phyloP scores from a whole-genome alignment of 2,888 invertebrate genomes.

The Pinctada fucata region DNA sequence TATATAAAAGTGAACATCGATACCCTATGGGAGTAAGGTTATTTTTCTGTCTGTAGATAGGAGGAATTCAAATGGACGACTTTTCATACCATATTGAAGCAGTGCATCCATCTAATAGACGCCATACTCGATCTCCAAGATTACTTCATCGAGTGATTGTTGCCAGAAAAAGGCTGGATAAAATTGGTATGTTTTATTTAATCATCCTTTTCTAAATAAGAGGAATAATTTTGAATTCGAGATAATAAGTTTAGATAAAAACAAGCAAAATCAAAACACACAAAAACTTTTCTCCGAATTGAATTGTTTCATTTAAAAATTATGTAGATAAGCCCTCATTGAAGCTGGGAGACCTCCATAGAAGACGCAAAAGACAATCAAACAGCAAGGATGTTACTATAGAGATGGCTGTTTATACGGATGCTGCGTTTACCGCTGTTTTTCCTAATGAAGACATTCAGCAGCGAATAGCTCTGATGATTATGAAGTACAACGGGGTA shows the following conservation, averaged over 20 bases:
- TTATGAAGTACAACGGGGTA: slow-evolving; percentile 41
- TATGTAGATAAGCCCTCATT: not conserved
- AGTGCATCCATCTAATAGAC: not conserved
- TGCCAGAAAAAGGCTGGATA: not conserved
- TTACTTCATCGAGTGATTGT: not conserved
- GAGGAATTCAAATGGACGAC: not conserved
- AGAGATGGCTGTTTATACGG: slow-evolving; percentile 31
- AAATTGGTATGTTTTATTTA: not conserved
- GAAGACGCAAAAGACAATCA: slow-evolving; percentile 11
- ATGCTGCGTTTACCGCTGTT: slow-evolving; percentile 24
- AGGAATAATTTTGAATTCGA: not conserved
- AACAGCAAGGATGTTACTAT: slow-evolving; percentile 23
- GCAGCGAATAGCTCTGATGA: slow-evolving; percentile 30
- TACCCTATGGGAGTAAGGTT: not conserved
- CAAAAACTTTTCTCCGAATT: no score
- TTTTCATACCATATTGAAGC: not conserved
- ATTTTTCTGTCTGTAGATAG: not conserved
- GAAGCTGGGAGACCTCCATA: not conserved
- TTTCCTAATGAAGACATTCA: slow-evolving; percentile 10
- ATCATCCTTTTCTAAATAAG: not conserved
- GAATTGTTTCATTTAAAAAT: no score
- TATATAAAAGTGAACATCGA: not conserved
- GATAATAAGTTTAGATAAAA: no score
- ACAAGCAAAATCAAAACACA: no score
- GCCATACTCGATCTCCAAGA: not conserved